Conservation (phyloP, 2,888 invertebrate species). For the Drosophila hamatofila region DNA sequence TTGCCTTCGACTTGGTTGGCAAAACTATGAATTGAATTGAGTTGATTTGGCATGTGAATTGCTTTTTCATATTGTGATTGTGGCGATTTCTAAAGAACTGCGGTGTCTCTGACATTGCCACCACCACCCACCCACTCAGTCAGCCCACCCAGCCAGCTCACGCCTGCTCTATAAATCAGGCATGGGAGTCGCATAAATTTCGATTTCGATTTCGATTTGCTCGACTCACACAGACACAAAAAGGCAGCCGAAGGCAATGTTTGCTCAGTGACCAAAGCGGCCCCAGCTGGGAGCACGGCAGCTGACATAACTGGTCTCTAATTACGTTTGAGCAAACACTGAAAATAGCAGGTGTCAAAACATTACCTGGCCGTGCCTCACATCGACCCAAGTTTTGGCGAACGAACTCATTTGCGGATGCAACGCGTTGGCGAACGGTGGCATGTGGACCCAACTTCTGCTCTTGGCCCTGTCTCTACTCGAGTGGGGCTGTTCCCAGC, state of each 20-base stretch:
- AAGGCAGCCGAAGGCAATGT: conserved; percentile 30
- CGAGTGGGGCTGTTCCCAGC: not conserved
- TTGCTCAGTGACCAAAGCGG: conserved; percentile 39
- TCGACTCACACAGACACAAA: not conserved
- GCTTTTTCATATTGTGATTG: not conserved
- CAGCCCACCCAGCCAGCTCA: not conserved
- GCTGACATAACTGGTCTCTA: conserved; percentile 71
- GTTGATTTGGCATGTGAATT: conserved; percentile 48
- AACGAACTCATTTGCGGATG: conserved; percentile 47
- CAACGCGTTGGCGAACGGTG: conserved; percentile 34
- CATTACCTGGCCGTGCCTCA: not conserved
- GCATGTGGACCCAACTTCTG: conserved; percentile 12
- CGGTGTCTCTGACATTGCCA: conserved; percentile 1
- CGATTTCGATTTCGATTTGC: conserved; percentile 24
- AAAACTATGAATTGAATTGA: conserved; percentile 29
- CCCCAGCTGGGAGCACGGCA: conserved; percentile 25
- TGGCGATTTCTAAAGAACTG: conserved; percentile 23
- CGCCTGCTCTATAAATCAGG: conserved; percentile 24
- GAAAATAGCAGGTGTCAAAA: conserved; percentile 76
- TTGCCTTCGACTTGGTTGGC: conserved; percentile 8
- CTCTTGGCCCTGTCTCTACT: not conserved
- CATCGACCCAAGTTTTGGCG: too few species aligned
- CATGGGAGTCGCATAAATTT: conserved; percentile 28
- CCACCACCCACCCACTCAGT: too few species aligned
- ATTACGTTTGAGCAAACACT: conserved; percentile 68